These are phyloP conservation scores for Micromesistius poutassou DNA, from an alignment of 2,797 vertebrate species.

Conservation along the genomic window DNA sequence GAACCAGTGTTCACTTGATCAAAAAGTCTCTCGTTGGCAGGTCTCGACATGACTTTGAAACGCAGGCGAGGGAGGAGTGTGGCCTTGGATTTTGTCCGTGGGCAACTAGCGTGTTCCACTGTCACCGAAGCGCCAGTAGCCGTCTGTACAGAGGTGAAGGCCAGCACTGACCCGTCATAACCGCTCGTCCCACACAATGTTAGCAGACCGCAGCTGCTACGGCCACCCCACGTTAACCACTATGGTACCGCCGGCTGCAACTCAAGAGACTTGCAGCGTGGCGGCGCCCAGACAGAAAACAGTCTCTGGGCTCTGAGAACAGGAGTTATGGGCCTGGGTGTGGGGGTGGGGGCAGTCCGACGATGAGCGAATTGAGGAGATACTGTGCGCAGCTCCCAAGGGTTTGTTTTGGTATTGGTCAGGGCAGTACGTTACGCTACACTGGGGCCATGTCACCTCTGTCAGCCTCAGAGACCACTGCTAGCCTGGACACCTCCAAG, in stretches of 20 bases:
- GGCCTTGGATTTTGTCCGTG: conserved; percentile 82
- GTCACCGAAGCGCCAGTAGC: conserved; percentile 93
- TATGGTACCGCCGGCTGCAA: conserved; percentile 56
- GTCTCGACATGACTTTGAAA: conserved; percentile 99
- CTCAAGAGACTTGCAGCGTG: conserved; percentile 58
- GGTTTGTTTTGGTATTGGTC: conserved; percentile 85
- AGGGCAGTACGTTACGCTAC: conserved; percentile 87
- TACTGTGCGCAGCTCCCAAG: conserved; percentile 69
- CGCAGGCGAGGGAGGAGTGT: conserved; percentile 97
- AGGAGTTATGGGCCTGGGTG: conserved; percentile 65
- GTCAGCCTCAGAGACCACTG: conserved; percentile 86
- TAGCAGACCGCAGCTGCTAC: conserved; percentile 56
- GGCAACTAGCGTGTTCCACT: conserved; percentile 82
- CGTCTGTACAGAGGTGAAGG: conserved; percentile 74
- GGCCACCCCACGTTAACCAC: conserved; percentile 62
- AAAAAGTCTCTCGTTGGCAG: conserved; percentile 95
- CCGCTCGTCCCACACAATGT: conserved; percentile 64
- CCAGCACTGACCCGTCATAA: conserved; percentile 54
- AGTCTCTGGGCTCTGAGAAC: conserved; percentile 61
- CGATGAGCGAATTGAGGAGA: conserved; percentile 68
- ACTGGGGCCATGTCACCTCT: conserved; percentile 88
- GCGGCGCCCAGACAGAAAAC: conserved; percentile 83
- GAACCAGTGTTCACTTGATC: conserved; percentile 93
- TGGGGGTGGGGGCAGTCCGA: conserved; percentile 70
- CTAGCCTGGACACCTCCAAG: conserved; percentile 95